Conservation (phyloP, 1,140 invertebrate species). For the Periplaneta americana region DNA sequence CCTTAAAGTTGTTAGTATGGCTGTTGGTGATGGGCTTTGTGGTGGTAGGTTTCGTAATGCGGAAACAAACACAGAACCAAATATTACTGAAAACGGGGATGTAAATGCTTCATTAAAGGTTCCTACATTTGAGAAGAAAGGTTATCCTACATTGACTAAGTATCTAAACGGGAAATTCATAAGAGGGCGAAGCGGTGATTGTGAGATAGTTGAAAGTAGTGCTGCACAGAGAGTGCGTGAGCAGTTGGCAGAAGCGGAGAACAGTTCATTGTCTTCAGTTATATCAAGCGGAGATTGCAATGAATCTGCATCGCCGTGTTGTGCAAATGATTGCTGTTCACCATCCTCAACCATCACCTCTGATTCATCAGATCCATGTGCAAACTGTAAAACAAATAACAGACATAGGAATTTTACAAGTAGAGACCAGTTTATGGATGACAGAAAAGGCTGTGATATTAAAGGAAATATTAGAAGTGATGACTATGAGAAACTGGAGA, state of each 20-base stretch:
- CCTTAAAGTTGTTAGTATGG: neutral
- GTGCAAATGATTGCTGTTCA: neutral
- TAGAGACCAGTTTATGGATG: too few species aligned
- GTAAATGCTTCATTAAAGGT: neutral
- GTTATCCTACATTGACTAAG: neutral
- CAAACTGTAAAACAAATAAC: neutral
- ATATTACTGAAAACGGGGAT: neutral
- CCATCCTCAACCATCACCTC: neutral
- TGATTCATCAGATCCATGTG: neutral
- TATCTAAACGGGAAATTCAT: neutral
- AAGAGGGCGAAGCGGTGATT: neutral
- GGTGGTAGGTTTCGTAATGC: neutral
- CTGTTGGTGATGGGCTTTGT: neutral
- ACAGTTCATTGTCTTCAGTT: neutral
- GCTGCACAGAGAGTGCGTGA: neutral
- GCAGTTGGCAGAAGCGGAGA: neutral
- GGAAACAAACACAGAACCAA: neutral
- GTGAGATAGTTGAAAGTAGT: neutral
- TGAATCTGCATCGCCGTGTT: neutral
- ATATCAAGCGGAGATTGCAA: conserved; percentile 5
- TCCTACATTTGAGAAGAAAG: neutral
- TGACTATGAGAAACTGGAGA: neutral
- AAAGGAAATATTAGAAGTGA: too few species aligned
- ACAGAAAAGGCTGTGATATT: neutral
- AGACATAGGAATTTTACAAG: neutral